Evolutionary conservation across 2,797 vertebrate species (phyloP).

Genomic region (Poecilia wingei): DNA sequence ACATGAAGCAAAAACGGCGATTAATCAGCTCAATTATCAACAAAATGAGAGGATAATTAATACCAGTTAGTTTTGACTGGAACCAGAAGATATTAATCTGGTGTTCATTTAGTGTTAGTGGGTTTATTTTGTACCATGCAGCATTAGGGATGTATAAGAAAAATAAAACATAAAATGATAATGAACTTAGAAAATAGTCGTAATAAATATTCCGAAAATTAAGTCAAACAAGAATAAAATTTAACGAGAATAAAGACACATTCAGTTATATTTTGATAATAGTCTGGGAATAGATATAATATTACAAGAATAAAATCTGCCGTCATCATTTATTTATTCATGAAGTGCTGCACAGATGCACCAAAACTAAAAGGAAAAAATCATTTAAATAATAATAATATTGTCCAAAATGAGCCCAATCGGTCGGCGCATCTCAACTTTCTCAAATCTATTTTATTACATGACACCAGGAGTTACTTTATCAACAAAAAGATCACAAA

Average conservation of each 20-base stretch:
- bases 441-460: not conserved
- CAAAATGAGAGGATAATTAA: constrained; percentile 9
- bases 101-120: constrained; percentile 1
- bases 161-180: too few species aligned
- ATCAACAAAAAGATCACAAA: not conserved
- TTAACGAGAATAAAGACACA: too few species aligned
- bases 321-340: too few species aligned
- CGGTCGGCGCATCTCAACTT: not conserved
- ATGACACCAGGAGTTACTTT: not conserved
- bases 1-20: constrained; percentile 16
- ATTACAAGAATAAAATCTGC: too few species aligned
- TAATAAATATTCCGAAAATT: too few species aligned
- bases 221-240: too few species aligned
- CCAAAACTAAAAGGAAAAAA: not conserved
- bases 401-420: not conserved
- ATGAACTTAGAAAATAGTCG: too few species aligned
- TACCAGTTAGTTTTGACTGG: constrained; percentile 25
- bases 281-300: too few species aligned
- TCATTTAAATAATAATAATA: not conserved
- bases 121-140: constrained; percentile 3
- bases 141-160: too few species aligned
- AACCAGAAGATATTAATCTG: constrained; percentile 20
- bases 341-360: too few species aligned
- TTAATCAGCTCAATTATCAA: constrained; percentile 20
- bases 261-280: too few species aligned